Conservation (phyloP, 1,140 invertebrate species). For the Idris sp. region DNA sequence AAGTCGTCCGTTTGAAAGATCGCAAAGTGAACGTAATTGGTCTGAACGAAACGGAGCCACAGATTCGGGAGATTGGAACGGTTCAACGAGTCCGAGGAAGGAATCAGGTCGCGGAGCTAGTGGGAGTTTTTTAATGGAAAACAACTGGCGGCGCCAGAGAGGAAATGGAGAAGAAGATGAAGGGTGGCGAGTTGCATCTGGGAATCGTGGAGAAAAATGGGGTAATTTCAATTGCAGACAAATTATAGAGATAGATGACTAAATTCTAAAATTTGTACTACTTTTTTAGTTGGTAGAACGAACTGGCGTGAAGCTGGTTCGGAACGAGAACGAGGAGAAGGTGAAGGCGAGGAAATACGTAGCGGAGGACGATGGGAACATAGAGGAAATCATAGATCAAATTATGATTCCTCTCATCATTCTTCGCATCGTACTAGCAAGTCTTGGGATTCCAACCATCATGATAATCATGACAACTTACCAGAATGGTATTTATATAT, state of each 20-base stretch:
- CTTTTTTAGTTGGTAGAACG: conserved; percentile 67
- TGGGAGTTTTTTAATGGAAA: conserved; percentile 79
- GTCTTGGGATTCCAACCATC: conserved; percentile 76
- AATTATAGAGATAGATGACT: too few species aligned
- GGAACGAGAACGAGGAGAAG: conserved; percentile 72
- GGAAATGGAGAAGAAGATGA: conserved; percentile 81
- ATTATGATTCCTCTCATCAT: conserved; percentile 74
- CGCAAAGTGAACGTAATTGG: conserved; percentile 79
- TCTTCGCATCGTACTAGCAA: conserved; percentile 70
- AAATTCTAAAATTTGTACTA: too few species aligned
- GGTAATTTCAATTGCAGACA: conserved; percentile 72
- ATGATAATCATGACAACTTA: conserved; percentile 81
- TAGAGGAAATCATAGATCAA: conserved; percentile 74
- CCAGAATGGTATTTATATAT: conserved; percentile 82
- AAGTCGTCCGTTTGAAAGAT: conserved; percentile 74
- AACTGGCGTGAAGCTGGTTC: conserved; percentile 84
- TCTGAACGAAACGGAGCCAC: conserved; percentile 82
- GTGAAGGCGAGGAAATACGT: conserved; percentile 70
- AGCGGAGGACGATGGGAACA: conserved; percentile 76
- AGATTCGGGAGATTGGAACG: conserved; percentile 81
- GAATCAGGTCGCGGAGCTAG: conserved; percentile 79
- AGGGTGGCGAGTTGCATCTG: conserved; percentile 78
- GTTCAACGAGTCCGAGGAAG: conserved; percentile 81
- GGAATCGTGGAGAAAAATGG: conserved; percentile 77
- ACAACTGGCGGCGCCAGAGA: conserved; percentile 82